A percentile compares a stretch with the other conserved stretches of the same genome.
Evolutionary conservation across 1,140 invertebrate species (phyloP).

Genomic region (Zaprionus lachaisei): DNA sequence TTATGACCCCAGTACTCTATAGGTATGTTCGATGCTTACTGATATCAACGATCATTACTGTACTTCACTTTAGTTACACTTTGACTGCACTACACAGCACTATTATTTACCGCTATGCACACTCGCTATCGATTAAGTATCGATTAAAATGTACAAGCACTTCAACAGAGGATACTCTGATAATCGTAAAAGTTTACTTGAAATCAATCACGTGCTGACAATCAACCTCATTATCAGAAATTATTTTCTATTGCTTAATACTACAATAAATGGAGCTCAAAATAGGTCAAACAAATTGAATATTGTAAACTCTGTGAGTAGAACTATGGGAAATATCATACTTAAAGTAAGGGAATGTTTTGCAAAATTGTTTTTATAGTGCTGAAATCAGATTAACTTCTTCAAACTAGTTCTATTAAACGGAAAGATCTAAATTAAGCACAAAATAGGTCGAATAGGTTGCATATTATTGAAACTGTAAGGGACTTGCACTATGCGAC

Average conservation of each 20-base stretch:
- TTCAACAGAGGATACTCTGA: too few relatives aligned
- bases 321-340: not conserved
- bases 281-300: constrained; percentile 5
- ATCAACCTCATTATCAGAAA: not conserved
- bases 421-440: not conserved
- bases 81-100: too few relatives aligned
- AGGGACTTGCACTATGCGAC: not conserved
- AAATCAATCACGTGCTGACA: not conserved
- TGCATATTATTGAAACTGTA: not conserved
- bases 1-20: too few relatives aligned
- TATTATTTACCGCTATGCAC: too few relatives aligned
- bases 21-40: not conserved
- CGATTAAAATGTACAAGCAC: too few relatives aligned
- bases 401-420: not conserved
- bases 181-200: constrained; percentile 1
- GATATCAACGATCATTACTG: not conserved
- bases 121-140: not conserved
- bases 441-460: not conserved
- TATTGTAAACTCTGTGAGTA: not conserved
- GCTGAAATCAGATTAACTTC: too few relatives aligned
- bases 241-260: not conserved
- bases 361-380: too few relatives aligned
- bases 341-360: not conserved
- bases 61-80: not conserved
- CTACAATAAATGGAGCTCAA: not conserved